Conservation (phyloP, 2,888 invertebrate species). For the Thereva unica region DNA sequence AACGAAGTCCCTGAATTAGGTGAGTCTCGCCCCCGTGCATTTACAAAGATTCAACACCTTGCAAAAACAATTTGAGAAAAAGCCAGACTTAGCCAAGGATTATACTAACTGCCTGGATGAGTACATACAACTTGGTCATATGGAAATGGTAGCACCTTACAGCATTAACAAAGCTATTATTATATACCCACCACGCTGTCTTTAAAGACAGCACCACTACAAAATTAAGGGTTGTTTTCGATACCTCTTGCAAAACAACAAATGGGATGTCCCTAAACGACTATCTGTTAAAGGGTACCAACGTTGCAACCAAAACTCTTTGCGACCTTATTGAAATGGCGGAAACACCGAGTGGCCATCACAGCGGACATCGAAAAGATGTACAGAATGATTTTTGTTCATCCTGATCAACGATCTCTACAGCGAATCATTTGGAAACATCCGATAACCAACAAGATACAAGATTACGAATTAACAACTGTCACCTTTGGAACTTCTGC, state of each 20-base stretch:
- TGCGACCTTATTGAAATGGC: constrained; percentile 2
- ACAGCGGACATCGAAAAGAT: not conserved
- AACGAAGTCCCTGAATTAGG: too few relatives aligned
- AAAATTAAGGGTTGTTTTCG: not conserved
- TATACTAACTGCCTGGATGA: not conserved
- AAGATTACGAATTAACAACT: not conserved
- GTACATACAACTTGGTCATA: not conserved
- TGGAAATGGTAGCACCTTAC: not conserved
- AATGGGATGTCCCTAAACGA: constrained; percentile 14
- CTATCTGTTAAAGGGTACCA: not conserved
- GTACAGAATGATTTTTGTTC: constrained; percentile 6
- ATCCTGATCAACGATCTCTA: not conserved
- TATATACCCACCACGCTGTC: not conserved
- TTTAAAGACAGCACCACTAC: not conserved
- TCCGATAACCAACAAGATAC: not conserved
- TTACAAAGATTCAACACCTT: too few relatives aligned
- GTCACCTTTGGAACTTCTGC: not conserved
- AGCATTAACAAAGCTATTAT: too few relatives aligned
- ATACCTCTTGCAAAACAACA: not conserved
- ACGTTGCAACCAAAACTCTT: constrained; percentile 7
- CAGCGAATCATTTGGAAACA: constrained; percentile 2
- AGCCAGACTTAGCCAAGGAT: not conserved
- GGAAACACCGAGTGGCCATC: constrained; percentile 1
- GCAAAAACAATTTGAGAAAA: not conserved
- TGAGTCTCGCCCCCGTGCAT: too few relatives aligned